These are phyloP conservation scores for Stegana nigrithorax DNA, from an alignment of 2,888 invertebrate genomes.

Conservation along the genomic window DNA sequence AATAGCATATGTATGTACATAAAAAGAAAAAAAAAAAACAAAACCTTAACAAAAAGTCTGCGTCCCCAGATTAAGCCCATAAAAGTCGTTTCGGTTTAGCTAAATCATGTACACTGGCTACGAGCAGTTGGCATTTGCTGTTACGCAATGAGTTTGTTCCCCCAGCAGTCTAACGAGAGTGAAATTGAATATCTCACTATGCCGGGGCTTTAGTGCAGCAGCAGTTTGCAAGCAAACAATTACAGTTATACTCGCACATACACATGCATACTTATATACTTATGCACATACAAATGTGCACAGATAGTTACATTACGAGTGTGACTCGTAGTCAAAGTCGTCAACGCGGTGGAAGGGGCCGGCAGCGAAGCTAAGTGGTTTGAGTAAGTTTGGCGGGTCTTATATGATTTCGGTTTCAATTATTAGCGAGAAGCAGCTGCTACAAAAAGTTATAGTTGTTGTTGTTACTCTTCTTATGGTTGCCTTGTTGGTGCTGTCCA, in stretches of 20 bases:
- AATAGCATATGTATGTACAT: not conserved
- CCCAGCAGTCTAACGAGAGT: conserved; percentile 33
- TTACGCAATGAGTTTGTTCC: conserved; percentile 43
- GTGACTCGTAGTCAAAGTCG: too few species aligned
- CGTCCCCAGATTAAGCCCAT: conserved; percentile 6
- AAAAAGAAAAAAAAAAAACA: not conserved
- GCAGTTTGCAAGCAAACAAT: conserved; percentile 37
- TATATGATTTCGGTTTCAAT: too few species aligned
- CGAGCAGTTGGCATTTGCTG: not conserved
- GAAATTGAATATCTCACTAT: conserved; percentile 53
- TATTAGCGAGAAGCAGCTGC: too few species aligned
- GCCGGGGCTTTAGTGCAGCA: conserved; percentile 38
- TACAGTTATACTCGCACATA: conserved; percentile 28
- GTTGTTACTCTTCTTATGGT: too few species aligned
- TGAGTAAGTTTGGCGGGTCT: too few species aligned
- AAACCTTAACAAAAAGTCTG: too few species aligned
- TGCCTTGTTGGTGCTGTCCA: too few species aligned
- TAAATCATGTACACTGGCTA: not conserved
- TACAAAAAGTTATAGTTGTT: too few species aligned
- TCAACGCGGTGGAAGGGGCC: too few species aligned
- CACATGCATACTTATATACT: not conserved
- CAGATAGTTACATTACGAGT: not conserved
- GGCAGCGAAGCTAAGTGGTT: too few species aligned
- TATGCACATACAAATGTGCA: not conserved
- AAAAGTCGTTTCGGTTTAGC: not conserved